Evolutionary conservation across 2,113 vertebrate species (phyloP).

Genomic region (Rhombomys opimus): DNA sequence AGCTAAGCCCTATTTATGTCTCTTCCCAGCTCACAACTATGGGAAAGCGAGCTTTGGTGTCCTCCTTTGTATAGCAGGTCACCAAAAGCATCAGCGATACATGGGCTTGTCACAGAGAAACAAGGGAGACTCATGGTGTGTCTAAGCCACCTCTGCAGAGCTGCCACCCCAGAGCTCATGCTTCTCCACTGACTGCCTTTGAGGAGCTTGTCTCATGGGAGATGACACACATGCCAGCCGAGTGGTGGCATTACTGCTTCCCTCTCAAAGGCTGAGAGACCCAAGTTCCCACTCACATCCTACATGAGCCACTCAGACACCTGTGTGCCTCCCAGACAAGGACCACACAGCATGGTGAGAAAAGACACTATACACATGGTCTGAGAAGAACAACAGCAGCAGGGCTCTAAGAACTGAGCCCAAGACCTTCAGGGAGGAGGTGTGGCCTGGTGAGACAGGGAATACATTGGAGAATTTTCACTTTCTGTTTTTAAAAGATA

Average conservation of each 20-base stretch:
- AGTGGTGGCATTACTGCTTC: background rate
- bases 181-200: background rate
- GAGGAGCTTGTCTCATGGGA: background rate
- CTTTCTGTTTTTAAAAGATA: background rate
- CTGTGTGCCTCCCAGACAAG: background rate
- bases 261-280: background rate
- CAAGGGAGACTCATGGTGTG: background rate
- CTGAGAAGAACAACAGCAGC: background rate
- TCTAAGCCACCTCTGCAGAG: background rate
- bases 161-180: background rate
- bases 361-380: background rate
- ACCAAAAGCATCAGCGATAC: background rate
- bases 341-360: too few species aligned
- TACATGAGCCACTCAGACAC: background rate
- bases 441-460: background rate
- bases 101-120: background rate
- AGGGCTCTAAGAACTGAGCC: background rate
- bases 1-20: background rate
- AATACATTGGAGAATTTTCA: background rate
- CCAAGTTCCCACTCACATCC: background rate
- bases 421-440: background rate
- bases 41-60: background rate
- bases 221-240: background rate
- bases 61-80: background rate
- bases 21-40: background rate